Evolutionary conservation across 2,888 invertebrate species (phyloP), one percentile per base, ranked within the genome.

Genomic region (Limnephilus lunatus): DNA sequence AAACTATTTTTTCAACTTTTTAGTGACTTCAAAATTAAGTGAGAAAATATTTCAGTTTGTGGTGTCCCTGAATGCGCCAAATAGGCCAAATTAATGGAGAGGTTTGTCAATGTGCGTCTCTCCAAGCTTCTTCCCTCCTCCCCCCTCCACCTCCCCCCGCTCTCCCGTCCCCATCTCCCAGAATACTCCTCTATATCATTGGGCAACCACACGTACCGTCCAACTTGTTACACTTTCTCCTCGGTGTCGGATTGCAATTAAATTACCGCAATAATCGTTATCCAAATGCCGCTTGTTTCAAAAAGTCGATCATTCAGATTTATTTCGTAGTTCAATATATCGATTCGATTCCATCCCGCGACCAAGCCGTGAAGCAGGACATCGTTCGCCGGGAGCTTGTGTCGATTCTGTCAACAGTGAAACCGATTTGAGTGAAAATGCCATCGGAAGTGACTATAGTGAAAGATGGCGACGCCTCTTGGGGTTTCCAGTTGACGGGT

Each of bases 401-500:
- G 86, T 30, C 30, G 86, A 30, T 44, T 35, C 35, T 35, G 89
- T 30, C 15, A 81, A n/a, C n/a, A 81, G 81, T 44, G 35, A 39
- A 89, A 81, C 44, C 35, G 83, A 31, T 81, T 89, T 82, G 48
- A n/a, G 39, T 80, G 81, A 90, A 90, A 44, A 94, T 94, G 94
- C 93, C 94, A 30, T 93, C 93, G 83, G 93, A 93, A 91, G 93
- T 94, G 89, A 89, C 85, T 32, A 35, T 94, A 48, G 83, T 85
- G 35, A 93, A 93, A 90, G 92, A 93, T 82, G 90, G 86, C 86
- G 86, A 91, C 32, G 35, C 89, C n/a, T 94, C 94, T 92, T 95
- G 95, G 95, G 95, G 95, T 39, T 95, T 95, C 93, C 94, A 95
- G 91, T 95, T 95, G 93, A 95, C 95, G 87, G 95, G 95, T 81